Evolutionary conservation across 2,113 vertebrate genomes (phyloP).

Genomic region (Onychorhynchus coronatus): DNA sequence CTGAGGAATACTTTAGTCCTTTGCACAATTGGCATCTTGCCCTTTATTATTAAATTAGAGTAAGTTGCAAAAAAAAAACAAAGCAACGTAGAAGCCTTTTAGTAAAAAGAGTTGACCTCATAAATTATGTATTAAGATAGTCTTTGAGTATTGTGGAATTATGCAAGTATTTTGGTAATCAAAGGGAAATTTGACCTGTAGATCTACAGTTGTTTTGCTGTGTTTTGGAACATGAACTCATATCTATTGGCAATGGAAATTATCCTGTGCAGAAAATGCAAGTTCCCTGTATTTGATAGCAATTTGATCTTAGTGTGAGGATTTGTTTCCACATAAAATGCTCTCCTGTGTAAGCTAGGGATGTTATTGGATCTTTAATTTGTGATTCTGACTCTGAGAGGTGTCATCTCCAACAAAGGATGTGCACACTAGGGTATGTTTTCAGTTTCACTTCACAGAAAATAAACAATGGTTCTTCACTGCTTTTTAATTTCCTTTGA

Average conservation of each 20-base stretch:
- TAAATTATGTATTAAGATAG: neutral
- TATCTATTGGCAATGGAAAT: neutral
- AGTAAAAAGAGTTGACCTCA: neutral
- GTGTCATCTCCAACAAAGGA: neutral
- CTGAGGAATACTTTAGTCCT: neutral
- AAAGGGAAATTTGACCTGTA: neutral
- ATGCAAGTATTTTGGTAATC: neutral
- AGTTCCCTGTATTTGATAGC: neutral
- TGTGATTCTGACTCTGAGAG: neutral
- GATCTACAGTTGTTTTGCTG: neutral
- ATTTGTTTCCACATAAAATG: conserved; percentile 10
- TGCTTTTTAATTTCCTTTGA: conserved; percentile 11
- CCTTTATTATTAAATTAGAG: neutral
- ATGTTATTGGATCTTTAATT: neutral
- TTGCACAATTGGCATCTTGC: neutral
- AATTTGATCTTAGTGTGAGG: neutral
- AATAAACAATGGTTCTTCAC: neutral
- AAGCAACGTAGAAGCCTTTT: neutral
- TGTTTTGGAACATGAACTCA: neutral
- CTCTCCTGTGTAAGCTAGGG: neutral
- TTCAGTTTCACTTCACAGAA: neutral
- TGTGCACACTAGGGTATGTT: neutral
- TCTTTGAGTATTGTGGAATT: neutral
- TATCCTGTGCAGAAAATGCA: neutral
- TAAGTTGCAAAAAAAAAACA: neutral